Evolutionary conservation across 2,888 invertebrate species (phyloP), one percentile per base, ranked within the genome.

Genomic region (Xanthia icteritia): DNA sequence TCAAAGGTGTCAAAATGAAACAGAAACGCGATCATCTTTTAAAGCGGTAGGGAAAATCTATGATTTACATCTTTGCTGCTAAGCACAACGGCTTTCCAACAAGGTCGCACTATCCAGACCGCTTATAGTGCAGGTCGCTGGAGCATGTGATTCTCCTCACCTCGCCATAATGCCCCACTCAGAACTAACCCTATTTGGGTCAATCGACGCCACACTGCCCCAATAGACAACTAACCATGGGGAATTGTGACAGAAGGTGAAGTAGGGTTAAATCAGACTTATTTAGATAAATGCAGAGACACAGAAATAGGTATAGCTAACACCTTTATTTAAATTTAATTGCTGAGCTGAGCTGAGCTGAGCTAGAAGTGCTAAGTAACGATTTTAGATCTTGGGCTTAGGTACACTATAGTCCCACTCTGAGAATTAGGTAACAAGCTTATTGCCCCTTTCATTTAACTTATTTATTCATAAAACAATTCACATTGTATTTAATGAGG

Each of bases 171-270:
- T 84, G 75, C 77, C 67, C 74, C 82, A 67, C 77, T 81, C 79
- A 76, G 66, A 71, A 63, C 81, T 84, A 75, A 75, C 83, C 81
- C 77, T 75, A 87, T 87, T 84, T 86, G 77, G 87, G 87, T 87
- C 87, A 87, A 84, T 84, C 86, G 82, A 60, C 75, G 82, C 66
- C 83, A 87, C 85, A 77, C 72, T 87, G 84, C 82, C 87, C 87
- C 72, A 54, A 63, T 66, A 67, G 23, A 72, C 74, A 4, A 36
- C 42, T 45, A 11, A 39, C 58, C 1, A 39, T 4, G 1, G 13
- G 39, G 8, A 63, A 31, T 23, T 31, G 15, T 6, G 15, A 3
- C 82, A 82, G 85, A 60, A 85, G 85, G 72, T 31, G 8, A 58
- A 78, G 5, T 56, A 15, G 4, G 17, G n/a, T 0, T 20, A 15